Evolutionary conservation across 2,113 vertebrate genomes (phyloP).

Genomic region (Mesembrinibis cayennensis): DNA sequence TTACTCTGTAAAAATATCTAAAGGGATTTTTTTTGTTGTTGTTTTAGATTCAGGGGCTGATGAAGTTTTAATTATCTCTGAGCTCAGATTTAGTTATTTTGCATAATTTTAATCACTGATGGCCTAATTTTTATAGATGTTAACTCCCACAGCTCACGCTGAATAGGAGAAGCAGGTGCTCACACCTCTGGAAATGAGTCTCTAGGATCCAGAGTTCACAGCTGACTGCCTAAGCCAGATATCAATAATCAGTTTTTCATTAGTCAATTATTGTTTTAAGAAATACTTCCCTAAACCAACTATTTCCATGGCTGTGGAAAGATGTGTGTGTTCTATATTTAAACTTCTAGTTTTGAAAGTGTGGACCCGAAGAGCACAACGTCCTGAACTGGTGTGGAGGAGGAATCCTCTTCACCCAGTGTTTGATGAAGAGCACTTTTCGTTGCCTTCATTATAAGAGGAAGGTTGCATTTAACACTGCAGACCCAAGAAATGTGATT

Average conservation of each 20-base stretch:
- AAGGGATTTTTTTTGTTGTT: not conserved
- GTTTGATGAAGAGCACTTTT: slow-evolving; percentile 2
- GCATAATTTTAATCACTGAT: slow-evolving; percentile 48
- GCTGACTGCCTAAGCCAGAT: not conserved
- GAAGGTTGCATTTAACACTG: not conserved
- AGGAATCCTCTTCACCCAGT: not conserved
- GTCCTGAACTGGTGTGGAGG: not conserved
- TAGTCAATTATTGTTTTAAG: not conserved
- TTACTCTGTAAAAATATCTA: not conserved
- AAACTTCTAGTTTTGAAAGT: not conserved
- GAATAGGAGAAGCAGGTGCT: slow-evolving; percentile 1
- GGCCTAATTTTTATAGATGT: slow-evolving; percentile 26
- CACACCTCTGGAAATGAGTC: not conserved
- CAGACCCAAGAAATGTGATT: not conserved
- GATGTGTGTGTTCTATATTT: not conserved
- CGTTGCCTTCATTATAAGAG: not conserved
- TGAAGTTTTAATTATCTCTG: slow-evolving; percentile 49
- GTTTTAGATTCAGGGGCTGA: not conserved
- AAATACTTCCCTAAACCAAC: not conserved
- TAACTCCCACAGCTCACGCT: not conserved
- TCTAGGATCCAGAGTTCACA: not conserved
- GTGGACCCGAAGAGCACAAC: not conserved
- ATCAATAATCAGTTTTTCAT: not conserved
- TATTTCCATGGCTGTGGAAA: not conserved
- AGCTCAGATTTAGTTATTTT: slow-evolving; percentile 45